A percentile compares a stretch with the other conserved stretches of the same genome.
These are phyloP conservation scores for Sinosuthora webbiana DNA, from an alignment of 2,113 vertebrate species.

Conservation along the genomic window DNA sequence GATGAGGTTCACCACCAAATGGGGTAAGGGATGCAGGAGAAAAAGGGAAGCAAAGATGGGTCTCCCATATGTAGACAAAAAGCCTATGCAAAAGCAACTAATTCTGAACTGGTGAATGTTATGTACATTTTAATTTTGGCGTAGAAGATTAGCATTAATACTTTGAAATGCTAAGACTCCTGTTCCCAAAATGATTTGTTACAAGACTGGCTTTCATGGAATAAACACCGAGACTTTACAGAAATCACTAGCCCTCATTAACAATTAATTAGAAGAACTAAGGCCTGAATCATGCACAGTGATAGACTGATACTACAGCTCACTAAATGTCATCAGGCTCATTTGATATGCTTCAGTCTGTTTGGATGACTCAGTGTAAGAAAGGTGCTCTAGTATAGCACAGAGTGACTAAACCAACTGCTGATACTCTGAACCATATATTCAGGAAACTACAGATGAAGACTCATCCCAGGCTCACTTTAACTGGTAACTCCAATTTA, in stretches of 20 bases:
- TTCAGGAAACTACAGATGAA: background rate
- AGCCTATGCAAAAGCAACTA: background rate
- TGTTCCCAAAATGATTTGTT: background rate
- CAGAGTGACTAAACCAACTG: background rate
- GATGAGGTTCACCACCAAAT: background rate
- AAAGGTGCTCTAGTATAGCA: background rate
- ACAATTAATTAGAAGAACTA: background rate
- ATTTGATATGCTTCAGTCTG: background rate
- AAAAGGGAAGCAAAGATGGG: background rate
- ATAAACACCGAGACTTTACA: background rate
- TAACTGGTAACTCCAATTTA: background rate
- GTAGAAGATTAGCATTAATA: background rate
- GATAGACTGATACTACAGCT: background rate
- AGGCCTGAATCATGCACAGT: background rate
- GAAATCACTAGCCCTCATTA: background rate
- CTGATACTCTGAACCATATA: background rate
- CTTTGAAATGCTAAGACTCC: background rate
- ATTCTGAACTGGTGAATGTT: background rate
- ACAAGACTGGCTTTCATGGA: background rate
- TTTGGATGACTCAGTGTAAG: background rate
- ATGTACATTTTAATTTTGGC: background rate
- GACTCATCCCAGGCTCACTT: background rate
- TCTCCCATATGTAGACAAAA: background rate
- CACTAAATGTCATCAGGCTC: background rate
- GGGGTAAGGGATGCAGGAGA: background rate